Percentiles rank a stretch among this genome's conserved stretches.
Conservation (phyloP, 2,888 invertebrate species). For the Platycheirus albimanus region DNA sequence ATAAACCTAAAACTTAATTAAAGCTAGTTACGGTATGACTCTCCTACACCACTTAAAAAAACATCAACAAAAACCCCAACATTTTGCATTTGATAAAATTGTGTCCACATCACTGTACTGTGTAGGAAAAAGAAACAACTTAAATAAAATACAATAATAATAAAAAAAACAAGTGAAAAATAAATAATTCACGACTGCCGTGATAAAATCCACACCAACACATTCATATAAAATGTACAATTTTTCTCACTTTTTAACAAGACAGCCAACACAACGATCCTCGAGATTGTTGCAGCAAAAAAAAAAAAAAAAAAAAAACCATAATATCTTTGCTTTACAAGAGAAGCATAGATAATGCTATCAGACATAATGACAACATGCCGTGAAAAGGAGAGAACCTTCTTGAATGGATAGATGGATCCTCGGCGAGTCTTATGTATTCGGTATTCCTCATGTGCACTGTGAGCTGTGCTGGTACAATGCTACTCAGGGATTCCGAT, state of each 20-base stretch:
- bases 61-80: too few relatives aligned
- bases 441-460: conserved; percentile 38
- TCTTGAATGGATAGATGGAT: conserved; percentile 58
- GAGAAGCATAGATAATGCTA: conserved; percentile 68
- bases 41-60: too few relatives aligned
- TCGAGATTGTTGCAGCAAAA: conserved; percentile 44
- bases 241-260: conserved; percentile 51
- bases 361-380: conserved; percentile 68
- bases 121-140: conserved; percentile 15
- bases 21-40: too few relatives aligned
- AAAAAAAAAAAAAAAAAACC: conserved; percentile 2
- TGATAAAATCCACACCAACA: conserved; percentile 62
- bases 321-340: conserved; percentile 30
- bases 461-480: too few relatives aligned
- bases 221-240: conserved; percentile 36
- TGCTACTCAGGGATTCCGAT: conserved; percentile 48
- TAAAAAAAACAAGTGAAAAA: too few relatives aligned
- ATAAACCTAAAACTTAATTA: too few relatives aligned
- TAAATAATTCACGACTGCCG: conserved; percentile 68
- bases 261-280: conserved; percentile 32
- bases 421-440: conserved; percentile 52
- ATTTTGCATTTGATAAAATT: too few relatives aligned
- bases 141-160: conserved; percentile 46
- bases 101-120: background rate
- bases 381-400: conserved; percentile 51